These are phyloP conservation scores for Tetragnatha montana DNA, from an alignment of 2,888 invertebrate genomes.

Conservation along the genomic window DNA sequence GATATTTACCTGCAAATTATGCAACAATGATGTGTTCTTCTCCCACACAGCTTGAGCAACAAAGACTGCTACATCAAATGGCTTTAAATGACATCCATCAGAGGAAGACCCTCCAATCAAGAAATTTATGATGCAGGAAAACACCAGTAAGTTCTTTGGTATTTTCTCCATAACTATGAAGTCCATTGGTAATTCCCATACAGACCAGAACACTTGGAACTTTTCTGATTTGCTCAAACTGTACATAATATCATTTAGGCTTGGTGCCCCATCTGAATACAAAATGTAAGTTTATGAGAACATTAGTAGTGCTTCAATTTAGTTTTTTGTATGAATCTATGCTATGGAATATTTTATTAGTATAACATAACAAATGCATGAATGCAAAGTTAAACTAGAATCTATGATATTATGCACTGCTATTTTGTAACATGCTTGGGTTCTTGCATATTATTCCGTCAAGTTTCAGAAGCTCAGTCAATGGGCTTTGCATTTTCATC, in stretches of 20 bases:
- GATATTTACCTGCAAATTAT: slow-evolving; percentile 38
- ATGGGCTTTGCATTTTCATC: no score
- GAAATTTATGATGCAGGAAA: slow-evolving; percentile 59
- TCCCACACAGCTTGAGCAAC: slow-evolving; percentile 61
- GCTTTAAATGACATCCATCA: slow-evolving; percentile 22
- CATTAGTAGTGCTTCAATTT: neutral
- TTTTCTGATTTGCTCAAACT: slow-evolving; percentile 40
- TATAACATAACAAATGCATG: no score
- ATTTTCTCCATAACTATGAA: slow-evolving; percentile 33
- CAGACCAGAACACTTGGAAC: slow-evolving; percentile 43
- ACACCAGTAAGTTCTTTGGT: slow-evolving; percentile 46
- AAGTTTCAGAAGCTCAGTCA: no score
- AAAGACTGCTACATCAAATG: slow-evolving; percentile 62
- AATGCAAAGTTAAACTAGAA: no score
- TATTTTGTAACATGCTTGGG: no score
- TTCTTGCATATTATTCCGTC: no score
- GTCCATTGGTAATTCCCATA: slow-evolving; percentile 46
- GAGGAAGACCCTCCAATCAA: slow-evolving; percentile 30
- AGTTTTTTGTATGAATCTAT: no score
- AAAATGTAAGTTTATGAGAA: neutral
- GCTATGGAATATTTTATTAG: no score
- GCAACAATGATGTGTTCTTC: slow-evolving; percentile 9
- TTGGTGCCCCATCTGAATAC: neutral
- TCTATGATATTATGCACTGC: no score
- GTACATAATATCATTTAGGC: slow-evolving; percentile 52